A percentile compares a stretch with the other conserved stretches of the same genome.
phyloP scores from a whole-genome alignment of 2,888 invertebrate species.

The Glaucopsyche alexis region DNA sequence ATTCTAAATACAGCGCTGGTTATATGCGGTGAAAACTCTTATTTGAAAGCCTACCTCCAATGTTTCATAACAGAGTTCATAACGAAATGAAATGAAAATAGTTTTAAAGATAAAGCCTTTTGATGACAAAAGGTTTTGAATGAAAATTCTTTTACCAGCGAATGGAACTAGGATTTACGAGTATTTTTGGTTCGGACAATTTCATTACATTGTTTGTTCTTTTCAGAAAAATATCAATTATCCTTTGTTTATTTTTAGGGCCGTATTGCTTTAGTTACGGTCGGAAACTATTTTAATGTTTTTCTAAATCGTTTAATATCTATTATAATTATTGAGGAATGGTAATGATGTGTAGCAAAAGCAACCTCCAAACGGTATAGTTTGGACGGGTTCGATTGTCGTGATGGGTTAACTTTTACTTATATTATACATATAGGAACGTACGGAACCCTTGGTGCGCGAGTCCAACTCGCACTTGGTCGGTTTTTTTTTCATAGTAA shows the following conservation, averaged over 20 bases:
- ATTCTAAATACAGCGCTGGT: background rate
- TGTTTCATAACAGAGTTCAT: background rate
- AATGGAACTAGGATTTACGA: background rate
- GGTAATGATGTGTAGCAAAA: no score
- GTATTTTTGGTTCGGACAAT: background rate
- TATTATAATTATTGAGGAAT: no score
- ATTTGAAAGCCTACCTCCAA: constrained; percentile 10
- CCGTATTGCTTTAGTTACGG: background rate
- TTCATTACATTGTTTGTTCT: background rate
- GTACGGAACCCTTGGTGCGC: no score
- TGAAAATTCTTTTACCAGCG: constrained; percentile 1
- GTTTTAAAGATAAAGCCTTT: constrained; percentile 11
- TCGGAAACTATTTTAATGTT: no score
- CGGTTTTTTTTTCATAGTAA: no score
- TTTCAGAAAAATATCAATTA: background rate
- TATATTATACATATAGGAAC: no score
- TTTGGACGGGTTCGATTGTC: no score
- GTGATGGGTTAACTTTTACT: no score
- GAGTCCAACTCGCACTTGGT: no score
- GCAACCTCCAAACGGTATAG: no score
- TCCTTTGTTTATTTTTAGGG: background rate
- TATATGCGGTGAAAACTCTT: background rate
- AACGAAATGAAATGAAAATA: constrained; percentile 25
- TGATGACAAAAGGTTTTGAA: constrained; percentile 1
- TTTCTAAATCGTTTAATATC: no score